phyloP scores from a whole-genome alignment of 23 tunicate species.

The Ascidia mentula region DNA sequence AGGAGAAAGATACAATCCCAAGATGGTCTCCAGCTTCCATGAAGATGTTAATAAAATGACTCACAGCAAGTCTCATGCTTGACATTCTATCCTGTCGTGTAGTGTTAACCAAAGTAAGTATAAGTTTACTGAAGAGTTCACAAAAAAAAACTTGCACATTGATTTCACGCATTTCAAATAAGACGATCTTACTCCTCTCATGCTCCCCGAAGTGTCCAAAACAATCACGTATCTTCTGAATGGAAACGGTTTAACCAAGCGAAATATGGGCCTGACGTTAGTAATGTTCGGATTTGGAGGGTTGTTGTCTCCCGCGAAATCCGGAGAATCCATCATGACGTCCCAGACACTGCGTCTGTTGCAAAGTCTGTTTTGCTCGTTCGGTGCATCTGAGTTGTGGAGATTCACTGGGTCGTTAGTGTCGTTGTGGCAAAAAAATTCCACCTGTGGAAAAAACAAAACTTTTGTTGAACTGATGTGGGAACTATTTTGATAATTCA shows the following conservation, averaged over 20 bases:
- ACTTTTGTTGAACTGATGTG: no score
- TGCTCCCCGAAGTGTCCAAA: slow-evolving; percentile 20
- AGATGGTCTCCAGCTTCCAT: slow-evolving; percentile 20
- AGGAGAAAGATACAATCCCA: slow-evolving; percentile 39
- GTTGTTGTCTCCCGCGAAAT: slow-evolving; percentile 2
- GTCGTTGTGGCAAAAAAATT: slow-evolving; percentile 27
- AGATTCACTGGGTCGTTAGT: slow-evolving; percentile 23
- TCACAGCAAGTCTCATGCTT: slow-evolving; percentile 15
- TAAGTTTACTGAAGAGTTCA: not conserved
- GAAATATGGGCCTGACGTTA: slow-evolving; percentile 16
- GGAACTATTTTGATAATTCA: no score
- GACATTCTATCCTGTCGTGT: slow-evolving; percentile 2
- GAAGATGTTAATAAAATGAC: slow-evolving; percentile 9
- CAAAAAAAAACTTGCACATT: not conserved
- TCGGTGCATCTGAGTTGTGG: slow-evolving; percentile 19
- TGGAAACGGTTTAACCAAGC: slow-evolving; percentile 11
- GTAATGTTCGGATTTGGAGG: not conserved
- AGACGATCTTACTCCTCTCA: not conserved
- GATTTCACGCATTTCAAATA: not conserved
- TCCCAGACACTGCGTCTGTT: slow-evolving; percentile 10
- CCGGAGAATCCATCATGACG: slow-evolving; percentile 27
- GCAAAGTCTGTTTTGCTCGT: slow-evolving; percentile 25
- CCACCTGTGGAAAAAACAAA: no score
- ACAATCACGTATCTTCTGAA: slow-evolving; percentile 24
- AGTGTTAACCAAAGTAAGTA: not conserved